Base-by-base conservation (phyloP, 2,113 vertebrate species). In the Atractosteus spatula region DNA sequence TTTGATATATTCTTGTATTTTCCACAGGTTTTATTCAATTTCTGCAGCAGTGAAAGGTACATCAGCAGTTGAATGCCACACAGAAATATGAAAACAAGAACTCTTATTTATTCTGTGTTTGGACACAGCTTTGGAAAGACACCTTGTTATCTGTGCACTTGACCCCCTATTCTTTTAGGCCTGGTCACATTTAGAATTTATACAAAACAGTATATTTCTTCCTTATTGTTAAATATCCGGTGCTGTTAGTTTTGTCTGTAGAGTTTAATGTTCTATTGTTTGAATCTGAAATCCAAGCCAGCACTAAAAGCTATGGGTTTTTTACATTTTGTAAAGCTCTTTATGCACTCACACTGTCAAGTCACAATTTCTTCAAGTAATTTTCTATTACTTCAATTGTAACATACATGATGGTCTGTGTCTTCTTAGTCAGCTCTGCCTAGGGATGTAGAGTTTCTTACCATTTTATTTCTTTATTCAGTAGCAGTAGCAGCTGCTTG, bases 1-100 rank as follows among this genome's bases (percentile, higher is more conserved):
- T 16, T 1, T 66, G 7, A 3, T 72, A 41, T 69, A 3, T 61
- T 4, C 54, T 7, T 72, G n/a, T 55, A 13, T 71, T 55, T 76
- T 59, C 43, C 42, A 10, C 81, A 89, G 89, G 80, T 84, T 91
- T 45, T 86, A 84, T 76, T 76, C 84, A 64, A 83, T 90, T 76
- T 80, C 87, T 10, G 83, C 81, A 55, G 73, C 83, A 0, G 54
- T 88, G 17, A 86, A 83, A 76, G 79, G 83, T 41, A 29, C 55
- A 17, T 14, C 77, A n/a, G 73, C 76, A 71, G 81, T 84, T 73
- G 86, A 88, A 55, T 70, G 79, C 79, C 74, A 79, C 0, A 75
- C 73, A 1, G 87, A 89, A 76, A 84, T 86, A 71, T 91, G 83
- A 90, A 43, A 12, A 71, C 51, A 72, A 51, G 67, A 66, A 3